A percentile compares a stretch with the other conserved stretches of the same genome.
These are phyloP conservation scores for Platanista minor DNA, from an alignment of 2,113 vertebrate genomes.

Conservation along the genomic window DNA sequence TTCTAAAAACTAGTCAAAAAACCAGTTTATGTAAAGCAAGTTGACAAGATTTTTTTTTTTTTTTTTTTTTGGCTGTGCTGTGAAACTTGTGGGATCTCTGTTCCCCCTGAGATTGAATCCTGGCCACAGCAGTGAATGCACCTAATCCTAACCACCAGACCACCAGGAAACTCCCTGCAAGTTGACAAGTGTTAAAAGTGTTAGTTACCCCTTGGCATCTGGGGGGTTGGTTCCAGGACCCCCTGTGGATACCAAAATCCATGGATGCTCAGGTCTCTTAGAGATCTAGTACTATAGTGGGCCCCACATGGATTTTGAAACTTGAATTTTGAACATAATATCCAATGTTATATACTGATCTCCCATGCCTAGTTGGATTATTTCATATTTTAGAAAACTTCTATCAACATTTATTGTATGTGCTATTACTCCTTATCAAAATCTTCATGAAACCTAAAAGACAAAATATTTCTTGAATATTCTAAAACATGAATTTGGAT, in stretches of 20 bases:
- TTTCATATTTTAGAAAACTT: constrained; percentile 40
- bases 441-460: constrained; percentile 10
- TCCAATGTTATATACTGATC: constrained; percentile 5
- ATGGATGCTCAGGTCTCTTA: too few relatives aligned
- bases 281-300: not conserved
- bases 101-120: too few relatives aligned
- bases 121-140: too few relatives aligned
- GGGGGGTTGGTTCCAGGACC: too few relatives aligned
- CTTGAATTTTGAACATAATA: constrained; percentile 8
- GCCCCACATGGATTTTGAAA: not conserved
- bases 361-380: not conserved
- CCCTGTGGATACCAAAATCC: too few relatives aligned
- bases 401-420: not conserved
- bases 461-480: constrained; percentile 23
- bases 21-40: not conserved
- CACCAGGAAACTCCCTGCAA: too few relatives aligned
- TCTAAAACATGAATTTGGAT: constrained; percentile 7
- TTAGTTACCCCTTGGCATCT: too few relatives aligned
- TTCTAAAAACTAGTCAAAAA: not conserved
- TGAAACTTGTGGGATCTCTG: too few relatives aligned
- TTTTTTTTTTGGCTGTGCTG: not conserved
- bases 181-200: too few relatives aligned
- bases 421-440: not conserved
- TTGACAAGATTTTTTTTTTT: not conserved
- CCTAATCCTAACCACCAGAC: too few relatives aligned